A percentile compares a stretch with the other conserved stretches of the same genome.
These are phyloP conservation scores for Micrasema longulum DNA, from an alignment of 1,140 invertebrate genomes.

Conservation along the genomic window DNA sequence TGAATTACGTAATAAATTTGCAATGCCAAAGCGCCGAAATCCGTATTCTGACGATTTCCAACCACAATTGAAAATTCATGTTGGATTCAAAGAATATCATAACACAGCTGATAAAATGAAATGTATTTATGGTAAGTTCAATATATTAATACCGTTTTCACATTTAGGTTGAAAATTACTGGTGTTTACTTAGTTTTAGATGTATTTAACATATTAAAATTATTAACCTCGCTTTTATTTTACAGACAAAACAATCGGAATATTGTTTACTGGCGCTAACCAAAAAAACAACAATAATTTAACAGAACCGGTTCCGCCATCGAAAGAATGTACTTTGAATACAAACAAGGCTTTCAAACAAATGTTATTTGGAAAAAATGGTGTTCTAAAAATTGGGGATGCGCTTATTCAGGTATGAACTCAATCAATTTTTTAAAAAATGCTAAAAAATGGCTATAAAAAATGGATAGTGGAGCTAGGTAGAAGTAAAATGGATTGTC, in stretches of 20 bases:
- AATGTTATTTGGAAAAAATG: slow-evolving; percentile 40
- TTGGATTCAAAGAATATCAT: slow-evolving; percentile 26
- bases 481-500: too few relatives aligned
- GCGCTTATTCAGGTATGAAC: background rate
- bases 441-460: too few relatives aligned
- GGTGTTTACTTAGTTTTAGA: background rate
- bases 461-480: too few relatives aligned
- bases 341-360: slow-evolving; percentile 22
- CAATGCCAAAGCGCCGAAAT: slow-evolving; percentile 34
- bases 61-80: slow-evolving; percentile 37
- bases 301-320: background rate
- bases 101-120: slow-evolving; percentile 41
- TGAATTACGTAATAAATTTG: background rate
- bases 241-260: slow-evolving; percentile 35
- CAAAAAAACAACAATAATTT: slow-evolving; percentile 32
- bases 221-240: background rate
- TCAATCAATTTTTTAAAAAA: background rate
- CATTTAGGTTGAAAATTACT: background rate
- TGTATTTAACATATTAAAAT: background rate
- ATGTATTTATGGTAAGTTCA: slow-evolving; percentile 33
- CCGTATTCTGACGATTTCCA: slow-evolving; percentile 36
- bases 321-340: background rate
- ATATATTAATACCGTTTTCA: background rate
- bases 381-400: background rate
- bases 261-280: slow-evolving; percentile 24